Evolutionary conservation across 2,797 vertebrate genomes (phyloP).

Genomic region (Sebastes diploproa): DNA sequence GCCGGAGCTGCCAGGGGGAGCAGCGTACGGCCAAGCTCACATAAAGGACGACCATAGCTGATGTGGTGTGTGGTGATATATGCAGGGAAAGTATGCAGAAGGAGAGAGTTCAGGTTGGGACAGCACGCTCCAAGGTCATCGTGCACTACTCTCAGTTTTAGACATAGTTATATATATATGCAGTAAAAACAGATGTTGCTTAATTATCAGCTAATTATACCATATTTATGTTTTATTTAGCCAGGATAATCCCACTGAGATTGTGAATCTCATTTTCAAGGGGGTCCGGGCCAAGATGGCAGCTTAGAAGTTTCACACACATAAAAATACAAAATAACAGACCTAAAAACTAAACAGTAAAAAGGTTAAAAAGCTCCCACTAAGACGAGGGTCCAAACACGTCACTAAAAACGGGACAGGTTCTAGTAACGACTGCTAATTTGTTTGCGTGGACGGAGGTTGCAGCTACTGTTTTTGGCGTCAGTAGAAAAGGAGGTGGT

Average conservation of each 20-base stretch:
- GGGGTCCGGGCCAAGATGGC: no score
- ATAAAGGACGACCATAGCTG: slow-evolving; percentile 50
- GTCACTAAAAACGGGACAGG: neutral
- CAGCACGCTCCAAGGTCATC: slow-evolving; percentile 19
- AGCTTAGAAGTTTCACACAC: no score
- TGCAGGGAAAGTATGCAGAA: slow-evolving; percentile 48
- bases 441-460: neutral
- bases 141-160: neutral
- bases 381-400: neutral
- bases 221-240: neutral
- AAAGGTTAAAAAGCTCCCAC: no score
- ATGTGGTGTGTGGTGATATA: slow-evolving; percentile 45
- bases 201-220: neutral
- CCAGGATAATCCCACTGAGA: neutral
- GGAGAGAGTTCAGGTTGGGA: slow-evolving; percentile 50
- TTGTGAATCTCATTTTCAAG: neutral
- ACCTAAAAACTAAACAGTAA: no score
- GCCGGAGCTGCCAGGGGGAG: slow-evolving; percentile 48
- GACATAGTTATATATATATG: neutral
- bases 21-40: slow-evolving; percentile 54
- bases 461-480: neutral
- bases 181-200: neutral
- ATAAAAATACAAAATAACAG: no score
- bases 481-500: neutral
- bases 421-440: neutral